Evolutionary conservation across 2,888 invertebrate genomes (phyloP), one percentile per base, ranked within the genome.

Genomic region (Tenthredo amoena): DNA sequence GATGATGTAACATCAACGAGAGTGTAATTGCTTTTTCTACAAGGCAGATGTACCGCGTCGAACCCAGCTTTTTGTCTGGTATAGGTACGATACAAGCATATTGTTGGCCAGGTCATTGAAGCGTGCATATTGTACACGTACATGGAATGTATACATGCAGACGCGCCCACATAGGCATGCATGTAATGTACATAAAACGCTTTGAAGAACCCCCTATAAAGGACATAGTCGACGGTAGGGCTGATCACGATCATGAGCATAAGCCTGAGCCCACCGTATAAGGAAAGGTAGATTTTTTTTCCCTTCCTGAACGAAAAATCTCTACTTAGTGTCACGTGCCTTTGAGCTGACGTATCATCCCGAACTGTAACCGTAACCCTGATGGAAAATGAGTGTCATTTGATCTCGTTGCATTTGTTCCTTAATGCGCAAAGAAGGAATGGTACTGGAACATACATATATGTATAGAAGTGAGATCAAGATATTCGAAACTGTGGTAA

Each of bases 171-270:
- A 43, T 74, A 21, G 6, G 40, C 7, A 74, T 21, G 72, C 43
- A 21, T 74, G 21, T 43, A 43, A n/a, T 43, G 21, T 74, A 74
- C 34, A 68, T 34, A 34, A 68, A 68, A 18, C 21, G 72, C 72
- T 74, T 74, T 74, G 72, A 74, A 74, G 72, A 74, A 43, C 26
- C 72, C 26, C 43, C 43, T 43, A 74, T 74, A 43, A 26, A 74
- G 40, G 43, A 74, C 10, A 74, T 43, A 9, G 43, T 74, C 4
- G 43, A 74, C 21, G 43, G 12, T 74, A 21, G 72, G 72, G 72
- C 43, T 43, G 72, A 43, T 74, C 40, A n/a, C n/a, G 40, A 26
- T n/a, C 43, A 43, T 74, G 40, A 43, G 21, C 40, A 18, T 15
- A 18, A n/a, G 37, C 40, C 40, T 3, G 34, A 31, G 9, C 40